phyloP scores from a whole-genome alignment of 2,797 vertebrate genomes.

The Siniperca obscura region DNA sequence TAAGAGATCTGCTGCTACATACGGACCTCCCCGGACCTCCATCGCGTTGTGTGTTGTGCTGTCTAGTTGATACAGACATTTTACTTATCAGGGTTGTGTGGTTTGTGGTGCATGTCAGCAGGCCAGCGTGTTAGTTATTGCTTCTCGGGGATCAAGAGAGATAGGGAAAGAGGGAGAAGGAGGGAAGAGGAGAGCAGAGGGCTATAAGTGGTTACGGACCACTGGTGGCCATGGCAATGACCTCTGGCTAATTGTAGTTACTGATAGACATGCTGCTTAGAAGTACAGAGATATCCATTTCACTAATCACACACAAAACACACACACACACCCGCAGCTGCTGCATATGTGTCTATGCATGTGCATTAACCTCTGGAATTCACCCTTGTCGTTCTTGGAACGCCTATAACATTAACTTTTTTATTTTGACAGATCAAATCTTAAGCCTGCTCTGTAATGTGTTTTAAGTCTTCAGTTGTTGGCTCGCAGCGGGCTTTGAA shows the following conservation, averaged over 20 bases:
- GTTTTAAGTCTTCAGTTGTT: conserved; percentile 54
- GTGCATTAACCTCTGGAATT: conserved; percentile 47
- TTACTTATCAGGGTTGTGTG: conserved; percentile 63
- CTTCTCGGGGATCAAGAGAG: conserved; percentile 34
- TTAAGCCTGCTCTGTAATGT: conserved; percentile 61
- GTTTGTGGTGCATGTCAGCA: conserved; percentile 56
- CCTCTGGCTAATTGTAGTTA: conserved; percentile 77
- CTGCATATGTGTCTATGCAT: conserved; percentile 29
- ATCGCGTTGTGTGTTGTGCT: conserved; percentile 44
- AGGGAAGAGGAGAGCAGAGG: conserved; percentile 25
- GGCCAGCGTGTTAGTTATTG: conserved; percentile 48
- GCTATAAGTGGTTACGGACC: conserved; percentile 69
- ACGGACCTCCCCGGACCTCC: conserved; percentile 53
- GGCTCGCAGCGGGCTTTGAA: conserved; percentile 66
- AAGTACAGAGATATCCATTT: conserved; percentile 72
- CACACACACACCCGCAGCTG: conserved; percentile 32
- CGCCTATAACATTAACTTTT: conserved; percentile 51
- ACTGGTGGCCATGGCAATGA: conserved; percentile 72
- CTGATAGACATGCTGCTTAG: conserved; percentile 75
- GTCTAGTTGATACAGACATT: conserved; percentile 60
- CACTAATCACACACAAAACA: conserved; percentile 55
- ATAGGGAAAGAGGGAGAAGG: conserved; percentile 29
- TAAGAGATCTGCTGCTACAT: conserved; percentile 66
- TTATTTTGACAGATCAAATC: conserved; percentile 71
- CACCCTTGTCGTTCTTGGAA: conserved; percentile 41